Percentiles rank a stretch among this genome's conserved stretches.
Conservation (phyloP, 2,797 vertebrate genomes). For the Neoniphon sammara region DNA sequence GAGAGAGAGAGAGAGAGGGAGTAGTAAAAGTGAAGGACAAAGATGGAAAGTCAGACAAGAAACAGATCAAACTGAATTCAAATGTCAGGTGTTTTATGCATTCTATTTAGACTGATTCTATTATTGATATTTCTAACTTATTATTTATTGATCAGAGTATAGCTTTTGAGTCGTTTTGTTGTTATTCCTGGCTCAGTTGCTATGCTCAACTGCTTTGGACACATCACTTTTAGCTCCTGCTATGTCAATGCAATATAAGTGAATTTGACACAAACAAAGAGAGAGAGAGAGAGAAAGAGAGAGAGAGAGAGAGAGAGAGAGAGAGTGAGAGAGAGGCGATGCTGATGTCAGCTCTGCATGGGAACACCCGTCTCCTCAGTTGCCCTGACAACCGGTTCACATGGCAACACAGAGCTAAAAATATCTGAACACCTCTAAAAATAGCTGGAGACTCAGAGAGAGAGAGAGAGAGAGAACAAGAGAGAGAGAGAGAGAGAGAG, state of each 20-base stretch:
- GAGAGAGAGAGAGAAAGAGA: slow-evolving; percentile 14
- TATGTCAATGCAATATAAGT: too few species aligned
- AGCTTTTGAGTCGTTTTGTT: too few species aligned
- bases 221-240: too few species aligned
- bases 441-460: slow-evolving; percentile 81
- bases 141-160: too few species aligned
- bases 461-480: too few species aligned
- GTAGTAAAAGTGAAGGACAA: slow-evolving; percentile 8
- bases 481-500: too few species aligned
- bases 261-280: slow-evolving; percentile 44
- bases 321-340: slow-evolving; percentile 46
- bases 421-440: slow-evolving; percentile 82
- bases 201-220: too few species aligned
- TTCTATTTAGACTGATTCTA: too few species aligned
- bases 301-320: slow-evolving; percentile 1
- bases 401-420: slow-evolving; percentile 89
- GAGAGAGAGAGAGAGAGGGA: slow-evolving; percentile 3
- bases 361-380: slow-evolving; percentile 81
- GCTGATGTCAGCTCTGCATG: slow-evolving; percentile 75
- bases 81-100: too few species aligned
- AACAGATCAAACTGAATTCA: too few species aligned
- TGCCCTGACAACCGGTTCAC: slow-evolving; percentile 83
- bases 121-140: too few species aligned
- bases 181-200: too few species aligned
- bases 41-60: background rate